phyloP scores from a whole-genome alignment of 1,140 invertebrate genomes.

The Phymorhynchus buccinoides region DNA sequence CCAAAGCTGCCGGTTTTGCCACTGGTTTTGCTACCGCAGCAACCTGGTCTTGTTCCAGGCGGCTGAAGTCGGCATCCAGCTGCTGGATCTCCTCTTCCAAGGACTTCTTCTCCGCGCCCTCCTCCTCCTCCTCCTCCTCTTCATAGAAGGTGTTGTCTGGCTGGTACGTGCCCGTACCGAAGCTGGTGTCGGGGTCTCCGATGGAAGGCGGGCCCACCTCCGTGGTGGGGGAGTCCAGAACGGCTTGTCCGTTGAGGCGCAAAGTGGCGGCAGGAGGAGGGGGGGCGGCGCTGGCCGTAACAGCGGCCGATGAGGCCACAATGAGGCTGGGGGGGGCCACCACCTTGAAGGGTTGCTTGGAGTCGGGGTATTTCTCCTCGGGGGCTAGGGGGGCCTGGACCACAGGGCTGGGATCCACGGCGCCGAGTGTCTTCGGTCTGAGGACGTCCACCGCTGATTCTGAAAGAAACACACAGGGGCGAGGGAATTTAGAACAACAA shows the following conservation, averaged over 20 bases:
- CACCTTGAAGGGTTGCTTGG: neutral
- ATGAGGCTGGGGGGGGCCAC: neutral
- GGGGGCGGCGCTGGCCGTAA: slow-evolving; percentile 17
- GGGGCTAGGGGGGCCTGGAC: slow-evolving; percentile 43
- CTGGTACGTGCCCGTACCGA: slow-evolving; percentile 55
- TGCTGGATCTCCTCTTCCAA: slow-evolving; percentile 65
- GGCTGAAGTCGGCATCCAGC: slow-evolving; percentile 57
- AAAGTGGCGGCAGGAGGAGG: no score
- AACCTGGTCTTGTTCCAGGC: slow-evolving; percentile 53
- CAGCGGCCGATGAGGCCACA: neutral
- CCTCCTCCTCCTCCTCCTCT: slow-evolving; percentile 55
- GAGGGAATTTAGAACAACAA: no score
- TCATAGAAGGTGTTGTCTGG: slow-evolving; percentile 59
- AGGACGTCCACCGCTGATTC: slow-evolving; percentile 61
- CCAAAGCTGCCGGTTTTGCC: slow-evolving; percentile 23
- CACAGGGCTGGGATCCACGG: slow-evolving; percentile 39
- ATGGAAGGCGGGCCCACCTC: neutral
- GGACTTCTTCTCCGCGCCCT: slow-evolving; percentile 46
- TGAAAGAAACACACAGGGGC: no score
- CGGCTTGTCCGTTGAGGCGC: slow-evolving; percentile 48
- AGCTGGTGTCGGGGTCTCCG: slow-evolving; percentile 43
- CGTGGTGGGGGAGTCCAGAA: slow-evolving; percentile 43
- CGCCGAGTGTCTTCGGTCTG: neutral
- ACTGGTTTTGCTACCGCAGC: slow-evolving; percentile 11
- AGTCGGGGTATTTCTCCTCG: slow-evolving; percentile 39